Evolutionary conservation across 2,113 vertebrate genomes (phyloP).

Genomic region (Cinclus mexicanus): DNA sequence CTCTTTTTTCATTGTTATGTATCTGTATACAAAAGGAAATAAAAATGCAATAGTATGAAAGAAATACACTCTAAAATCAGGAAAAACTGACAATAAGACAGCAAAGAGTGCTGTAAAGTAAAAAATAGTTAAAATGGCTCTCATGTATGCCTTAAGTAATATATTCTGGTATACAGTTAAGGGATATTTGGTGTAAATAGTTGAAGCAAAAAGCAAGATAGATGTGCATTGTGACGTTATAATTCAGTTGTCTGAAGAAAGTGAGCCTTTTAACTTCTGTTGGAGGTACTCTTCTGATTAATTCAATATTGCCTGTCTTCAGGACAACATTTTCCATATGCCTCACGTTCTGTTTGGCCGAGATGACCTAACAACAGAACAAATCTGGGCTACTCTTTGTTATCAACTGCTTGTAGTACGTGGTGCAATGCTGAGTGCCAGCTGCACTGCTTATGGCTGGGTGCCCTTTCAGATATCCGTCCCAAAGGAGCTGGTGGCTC

Average conservation of each 20-base stretch:
- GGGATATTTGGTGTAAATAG: neutral
- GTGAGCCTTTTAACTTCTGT: neutral
- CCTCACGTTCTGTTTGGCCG: neutral
- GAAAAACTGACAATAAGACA: neutral
- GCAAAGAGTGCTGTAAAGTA: neutral
- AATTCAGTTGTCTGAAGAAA: neutral
- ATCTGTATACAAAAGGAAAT: neutral
- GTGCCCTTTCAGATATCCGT: conserved; percentile 82
- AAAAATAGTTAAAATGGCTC: neutral
- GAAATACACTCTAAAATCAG: neutral
- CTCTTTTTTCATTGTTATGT: neutral
- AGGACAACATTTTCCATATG: neutral
- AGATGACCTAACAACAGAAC: neutral
- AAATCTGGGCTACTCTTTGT: neutral
- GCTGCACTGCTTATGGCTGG: neutral
- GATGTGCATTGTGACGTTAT: neutral
- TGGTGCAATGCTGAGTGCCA: neutral
- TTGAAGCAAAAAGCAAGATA: neutral
- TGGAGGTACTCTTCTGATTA: neutral
- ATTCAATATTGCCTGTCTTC: neutral
- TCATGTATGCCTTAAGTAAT: neutral
- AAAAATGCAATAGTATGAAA: neutral
- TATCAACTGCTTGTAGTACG: neutral
- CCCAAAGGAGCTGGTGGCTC: conserved; percentile 89
- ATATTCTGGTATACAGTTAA: neutral